Evolutionary conservation across 2,888 invertebrate species (phyloP).

Genomic region (Aethes cnicana): DNA sequence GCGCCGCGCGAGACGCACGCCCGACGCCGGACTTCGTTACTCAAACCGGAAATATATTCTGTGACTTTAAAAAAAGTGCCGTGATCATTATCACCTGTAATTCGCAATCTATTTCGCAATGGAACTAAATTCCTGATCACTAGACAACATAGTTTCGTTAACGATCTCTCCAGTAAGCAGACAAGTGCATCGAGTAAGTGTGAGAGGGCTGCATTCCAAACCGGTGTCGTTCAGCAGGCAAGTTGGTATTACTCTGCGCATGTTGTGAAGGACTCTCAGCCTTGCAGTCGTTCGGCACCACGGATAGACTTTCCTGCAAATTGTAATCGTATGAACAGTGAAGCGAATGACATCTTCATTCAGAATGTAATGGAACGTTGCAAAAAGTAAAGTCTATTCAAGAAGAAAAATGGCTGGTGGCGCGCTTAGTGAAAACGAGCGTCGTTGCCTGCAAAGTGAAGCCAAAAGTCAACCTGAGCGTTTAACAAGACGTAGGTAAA

Average conservation of each 20-base stretch:
- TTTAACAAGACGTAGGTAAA: slow-evolving; percentile 66
- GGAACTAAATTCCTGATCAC: slow-evolving; percentile 44
- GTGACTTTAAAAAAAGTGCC: slow-evolving; percentile 38
- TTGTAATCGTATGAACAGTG: slow-evolving; percentile 39
- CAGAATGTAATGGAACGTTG: slow-evolving; percentile 54
- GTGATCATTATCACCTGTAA: slow-evolving; percentile 43
- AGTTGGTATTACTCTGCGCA: slow-evolving; percentile 73
- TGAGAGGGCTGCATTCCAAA: slow-evolving; percentile 78
- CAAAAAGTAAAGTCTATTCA: slow-evolving; percentile 39
- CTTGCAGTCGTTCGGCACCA: slow-evolving; percentile 17
- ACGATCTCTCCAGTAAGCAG: slow-evolving; percentile 53
- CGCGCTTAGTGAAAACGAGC: slow-evolving; percentile 72
- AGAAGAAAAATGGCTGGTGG: slow-evolving; percentile 72
- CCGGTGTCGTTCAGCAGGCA: slow-evolving; percentile 79
- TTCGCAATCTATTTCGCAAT: slow-evolving; percentile 41
- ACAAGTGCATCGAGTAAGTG: slow-evolving; percentile 71
- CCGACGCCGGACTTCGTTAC: slow-evolving; percentile 40
- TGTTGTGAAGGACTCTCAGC: slow-evolving; percentile 56
- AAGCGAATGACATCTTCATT: slow-evolving; percentile 36
- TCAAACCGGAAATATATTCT: slow-evolving; percentile 41
- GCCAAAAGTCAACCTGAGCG: slow-evolving; percentile 66
- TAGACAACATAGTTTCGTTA: slow-evolving; percentile 44
- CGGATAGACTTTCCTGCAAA: slow-evolving; percentile 42
- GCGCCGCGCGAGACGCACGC: slow-evolving; percentile 51
- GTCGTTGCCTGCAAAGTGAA: slow-evolving; percentile 63